Percentiles rank a stretch among this genome's conserved stretches.
Evolutionary conservation across 2,797 vertebrate genomes (phyloP).

Genomic region (Ctenosaura bakeri): DNA sequence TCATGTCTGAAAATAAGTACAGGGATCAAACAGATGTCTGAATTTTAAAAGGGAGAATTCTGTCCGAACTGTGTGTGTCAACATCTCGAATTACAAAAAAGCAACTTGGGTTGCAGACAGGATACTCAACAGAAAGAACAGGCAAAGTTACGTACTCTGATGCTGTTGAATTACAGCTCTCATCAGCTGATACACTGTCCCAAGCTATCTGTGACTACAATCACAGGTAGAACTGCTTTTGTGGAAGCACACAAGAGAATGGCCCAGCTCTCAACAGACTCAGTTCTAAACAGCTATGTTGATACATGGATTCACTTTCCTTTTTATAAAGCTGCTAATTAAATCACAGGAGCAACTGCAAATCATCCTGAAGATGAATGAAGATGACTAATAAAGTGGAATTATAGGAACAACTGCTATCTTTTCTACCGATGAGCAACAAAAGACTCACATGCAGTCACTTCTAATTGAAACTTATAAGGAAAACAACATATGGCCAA

Average conservation of each 20-base stretch:
- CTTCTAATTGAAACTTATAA: not conserved
- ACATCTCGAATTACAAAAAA: not conserved
- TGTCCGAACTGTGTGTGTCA: not conserved
- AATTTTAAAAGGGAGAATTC: not conserved
- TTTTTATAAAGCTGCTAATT: conserved; percentile 39
- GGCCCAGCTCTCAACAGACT: conserved; percentile 4
- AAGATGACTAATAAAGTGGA: conserved; percentile 49
- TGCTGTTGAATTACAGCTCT: too few species aligned
- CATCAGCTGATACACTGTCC: too few species aligned
- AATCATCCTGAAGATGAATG: conserved; percentile 26
- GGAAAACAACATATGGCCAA: not conserved
- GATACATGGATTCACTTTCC: conserved; percentile 4
- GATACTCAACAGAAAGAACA: not conserved
- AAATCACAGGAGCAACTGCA: conserved; percentile 35
- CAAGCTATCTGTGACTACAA: not conserved
- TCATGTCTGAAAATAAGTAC: not conserved
- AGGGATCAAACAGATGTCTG: not conserved
- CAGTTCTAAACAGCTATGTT: conserved; percentile 6
- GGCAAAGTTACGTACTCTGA: too few species aligned
- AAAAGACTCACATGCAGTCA: not conserved
- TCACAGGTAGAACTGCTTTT: not conserved
- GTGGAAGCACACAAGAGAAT: not conserved
- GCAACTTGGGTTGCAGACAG: not conserved
- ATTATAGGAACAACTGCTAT: conserved; percentile 55
- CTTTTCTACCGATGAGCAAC: conserved; percentile 23